Base-by-base conservation (phyloP, 2,113 vertebrate species). In the Sander lucioperca region DNA sequence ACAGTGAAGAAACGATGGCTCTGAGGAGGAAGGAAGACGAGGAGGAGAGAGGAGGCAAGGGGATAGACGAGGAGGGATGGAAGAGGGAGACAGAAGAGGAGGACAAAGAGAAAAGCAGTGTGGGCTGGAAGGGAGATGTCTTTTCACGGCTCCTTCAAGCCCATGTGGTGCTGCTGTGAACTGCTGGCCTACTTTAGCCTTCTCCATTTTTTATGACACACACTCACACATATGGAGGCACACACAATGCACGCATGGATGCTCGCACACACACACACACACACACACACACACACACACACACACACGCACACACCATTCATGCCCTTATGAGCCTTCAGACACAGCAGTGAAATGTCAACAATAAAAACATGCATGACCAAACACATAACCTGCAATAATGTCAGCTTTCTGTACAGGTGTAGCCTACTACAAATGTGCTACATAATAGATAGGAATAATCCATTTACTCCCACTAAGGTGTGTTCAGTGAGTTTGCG, bases 121-220 rank as follows among this genome's bases (percentile, higher is more conserved):
- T 4, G 27, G 53, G 59, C 69, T 30, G n/a, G 58, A 62, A 27
- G 30, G 21, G 66, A 78, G 62, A 43, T 21, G 53, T 69, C 66
- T 65, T 9, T 61, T 58, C n/a, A 3, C n/a, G 53, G 18, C 72
- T 82, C 70, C 67, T 77, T 75, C 36, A 13, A 71, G 54, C 71
- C 72, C 67, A 62, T 50, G 68, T 70, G 74, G 64, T 62, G 85
- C 74, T 58, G 85, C 74, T 57, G 80, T 79, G 71, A 91, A 88
- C 87, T 62, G 45, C 74, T 90, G 89, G 65, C 91, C 92, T 90
- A 91, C 89, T 92, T 92, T 83, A 79, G 48, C 76, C 73, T 82
- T 36, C 63, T 94, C 33, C 80, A 94, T 92, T 83, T 93, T 92
- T 94, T 51, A 93, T 93, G 84, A 89, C 43, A 74, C 47, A 62